Percentiles rank a stretch among this genome's conserved stretches.
These are phyloP conservation scores for Timema cristinae DNA, from an alignment of 2,888 invertebrate species.

Conservation along the genomic window DNA sequence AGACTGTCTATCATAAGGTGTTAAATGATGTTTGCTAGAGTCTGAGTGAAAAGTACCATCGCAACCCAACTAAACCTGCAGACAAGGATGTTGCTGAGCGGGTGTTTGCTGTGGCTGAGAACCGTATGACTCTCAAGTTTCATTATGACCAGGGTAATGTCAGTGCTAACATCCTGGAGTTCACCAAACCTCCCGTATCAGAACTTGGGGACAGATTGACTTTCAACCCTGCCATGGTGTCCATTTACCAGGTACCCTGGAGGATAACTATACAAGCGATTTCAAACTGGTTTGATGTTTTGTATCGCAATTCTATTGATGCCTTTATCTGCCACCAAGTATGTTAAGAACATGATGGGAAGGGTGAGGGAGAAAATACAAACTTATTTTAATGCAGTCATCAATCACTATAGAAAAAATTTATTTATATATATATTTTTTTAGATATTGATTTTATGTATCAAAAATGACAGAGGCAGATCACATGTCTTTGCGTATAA, in stretches of 20 bases:
- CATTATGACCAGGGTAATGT: constrained; percentile 60
- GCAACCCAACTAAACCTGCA: constrained; percentile 49
- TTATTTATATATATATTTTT: no score
- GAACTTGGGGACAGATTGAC: constrained; percentile 65
- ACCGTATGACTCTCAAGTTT: constrained; percentile 58
- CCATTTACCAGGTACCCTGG: constrained; percentile 57
- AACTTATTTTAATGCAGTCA: no score
- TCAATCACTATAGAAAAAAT: no score
- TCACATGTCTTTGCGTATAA: no score
- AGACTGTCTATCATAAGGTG: background rate
- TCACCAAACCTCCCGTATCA: constrained; percentile 63
- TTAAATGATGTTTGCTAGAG: constrained; percentile 42
- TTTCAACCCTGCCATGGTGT: constrained; percentile 60
- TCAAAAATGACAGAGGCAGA: no score
- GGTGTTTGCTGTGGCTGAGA: constrained; percentile 58
- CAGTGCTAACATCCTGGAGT: constrained; percentile 60
- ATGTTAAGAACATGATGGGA: no score
- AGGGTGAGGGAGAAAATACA: no score
- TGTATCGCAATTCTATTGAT: no score
- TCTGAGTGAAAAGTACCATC: constrained; percentile 59
- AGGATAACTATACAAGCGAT: no score
- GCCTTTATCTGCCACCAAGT: no score
- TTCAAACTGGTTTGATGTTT: no score
- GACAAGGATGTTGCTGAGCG: constrained; percentile 61
- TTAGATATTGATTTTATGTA: no score